phyloP scores from a whole-genome alignment of 2,113 vertebrate species.

The Caretta caretta region DNA sequence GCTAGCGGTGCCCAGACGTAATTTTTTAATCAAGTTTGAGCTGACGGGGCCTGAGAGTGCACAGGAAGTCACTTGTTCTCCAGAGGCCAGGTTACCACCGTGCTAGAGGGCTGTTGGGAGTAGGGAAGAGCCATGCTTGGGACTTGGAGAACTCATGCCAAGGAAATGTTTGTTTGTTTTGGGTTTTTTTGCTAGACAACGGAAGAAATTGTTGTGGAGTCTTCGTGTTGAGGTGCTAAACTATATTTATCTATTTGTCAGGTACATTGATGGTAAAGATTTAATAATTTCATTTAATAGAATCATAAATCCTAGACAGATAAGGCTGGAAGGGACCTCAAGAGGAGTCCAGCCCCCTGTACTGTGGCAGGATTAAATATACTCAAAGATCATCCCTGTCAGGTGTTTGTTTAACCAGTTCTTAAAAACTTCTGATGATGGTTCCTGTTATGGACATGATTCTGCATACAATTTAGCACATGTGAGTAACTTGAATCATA shows the following conservation, averaged over 20 bases:
- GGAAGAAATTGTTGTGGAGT: neutral
- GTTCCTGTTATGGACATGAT: neutral
- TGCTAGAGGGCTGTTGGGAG: neutral
- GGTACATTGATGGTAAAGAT: neutral
- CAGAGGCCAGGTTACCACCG: neutral
- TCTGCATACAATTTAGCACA: rapidly evolving
- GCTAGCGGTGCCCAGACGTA: neutral
- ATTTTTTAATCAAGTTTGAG: neutral
- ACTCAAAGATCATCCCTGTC: neutral
- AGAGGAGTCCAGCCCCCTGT: neutral
- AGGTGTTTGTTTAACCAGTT: neutral
- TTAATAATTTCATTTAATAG: neutral
- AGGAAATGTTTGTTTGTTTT: neutral
- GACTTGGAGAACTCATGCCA: neutral
- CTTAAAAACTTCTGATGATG: neutral
- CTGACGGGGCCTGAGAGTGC: neutral
- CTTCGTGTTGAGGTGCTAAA: neutral
- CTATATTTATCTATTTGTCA: neutral
- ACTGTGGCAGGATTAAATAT: neutral
- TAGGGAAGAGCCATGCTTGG: neutral
- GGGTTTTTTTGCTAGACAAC: neutral
- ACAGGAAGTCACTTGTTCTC: neutral
- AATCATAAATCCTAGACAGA: neutral
- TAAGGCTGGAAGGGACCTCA: neutral
- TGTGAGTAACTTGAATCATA: neutral